Percentiles rank a stretch among this genome's conserved stretches.
Evolutionary conservation across 2,797 vertebrate genomes (phyloP).

Genomic region (Perodicticus potto): DNA sequence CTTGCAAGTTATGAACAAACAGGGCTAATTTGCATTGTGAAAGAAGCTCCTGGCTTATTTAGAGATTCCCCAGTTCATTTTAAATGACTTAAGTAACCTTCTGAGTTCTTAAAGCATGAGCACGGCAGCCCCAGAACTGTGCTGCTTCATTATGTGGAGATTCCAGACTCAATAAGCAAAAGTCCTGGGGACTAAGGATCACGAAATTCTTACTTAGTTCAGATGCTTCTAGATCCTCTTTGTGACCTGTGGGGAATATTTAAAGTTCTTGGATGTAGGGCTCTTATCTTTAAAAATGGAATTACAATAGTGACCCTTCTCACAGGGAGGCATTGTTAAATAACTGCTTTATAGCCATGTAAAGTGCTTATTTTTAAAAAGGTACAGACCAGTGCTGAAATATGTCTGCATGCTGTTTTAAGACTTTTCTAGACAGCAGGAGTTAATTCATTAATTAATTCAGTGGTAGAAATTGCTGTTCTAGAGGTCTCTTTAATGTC

Average conservation of each 20-base stretch:
- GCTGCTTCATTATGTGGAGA: not conserved
- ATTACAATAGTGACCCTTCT: slow-evolving; percentile 44
- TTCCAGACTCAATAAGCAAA: not conserved
- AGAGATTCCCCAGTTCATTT: not conserved
- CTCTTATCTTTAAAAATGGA: slow-evolving; percentile 46
- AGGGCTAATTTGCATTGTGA: not conserved
- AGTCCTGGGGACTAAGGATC: not conserved
- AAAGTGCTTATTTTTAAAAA: slow-evolving; percentile 43
- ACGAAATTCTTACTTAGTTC: not conserved
- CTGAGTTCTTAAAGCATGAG: not conserved
- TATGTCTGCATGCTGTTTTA: slow-evolving; percentile 20
- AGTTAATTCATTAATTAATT: slow-evolving; percentile 75
- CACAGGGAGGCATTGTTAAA: not conserved
- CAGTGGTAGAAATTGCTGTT: slow-evolving; percentile 45
- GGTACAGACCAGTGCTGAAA: not conserved
- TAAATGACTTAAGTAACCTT: not conserved
- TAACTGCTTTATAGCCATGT: not conserved
- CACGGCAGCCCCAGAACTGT: not conserved
- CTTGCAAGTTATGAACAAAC: not conserved
- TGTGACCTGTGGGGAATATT: not conserved
- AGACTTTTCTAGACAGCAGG: slow-evolving; percentile 55
- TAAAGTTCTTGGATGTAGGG: not conserved
- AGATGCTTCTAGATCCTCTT: not conserved
- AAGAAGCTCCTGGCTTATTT: not conserved
- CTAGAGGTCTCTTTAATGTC: slow-evolving; percentile 44